These are phyloP conservation scores for Tenthredo amoena DNA, from an alignment of 2,888 invertebrate species.

Conservation along the genomic window DNA sequence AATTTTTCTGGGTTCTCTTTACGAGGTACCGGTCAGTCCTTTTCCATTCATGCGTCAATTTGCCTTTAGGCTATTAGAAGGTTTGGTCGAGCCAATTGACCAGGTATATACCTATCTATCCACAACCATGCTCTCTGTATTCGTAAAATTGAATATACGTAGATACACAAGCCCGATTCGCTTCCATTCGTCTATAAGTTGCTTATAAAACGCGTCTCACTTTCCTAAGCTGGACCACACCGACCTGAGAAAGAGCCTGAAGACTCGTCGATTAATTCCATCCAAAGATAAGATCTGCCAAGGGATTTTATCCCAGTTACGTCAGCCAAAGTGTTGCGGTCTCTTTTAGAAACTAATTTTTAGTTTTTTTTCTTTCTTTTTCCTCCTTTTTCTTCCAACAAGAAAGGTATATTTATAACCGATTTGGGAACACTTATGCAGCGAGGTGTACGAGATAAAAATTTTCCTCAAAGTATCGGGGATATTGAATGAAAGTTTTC, in stretches of 20 bases:
- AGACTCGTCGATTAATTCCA: slow-evolving; percentile 29
- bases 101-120: not conserved
- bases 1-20: slow-evolving; percentile 16
- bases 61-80: slow-evolving; percentile 38
- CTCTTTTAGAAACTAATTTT: not conserved
- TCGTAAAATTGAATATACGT: not conserved
- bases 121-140: not conserved
- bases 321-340: slow-evolving; percentile 25
- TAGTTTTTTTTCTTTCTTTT: not conserved
- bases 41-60: slow-evolving; percentile 48
- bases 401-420: not conserved
- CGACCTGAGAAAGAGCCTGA: slow-evolving; percentile 25
- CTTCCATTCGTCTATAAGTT: slow-evolving; percentile 16
- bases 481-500: not conserved
- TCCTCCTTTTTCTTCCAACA: not conserved
- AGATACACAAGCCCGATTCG: not conserved
- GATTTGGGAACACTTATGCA: not conserved
- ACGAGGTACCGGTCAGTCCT: slow-evolving; percentile 36
- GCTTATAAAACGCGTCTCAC: slow-evolving; percentile 34
- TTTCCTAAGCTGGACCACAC: slow-evolving; percentile 1
- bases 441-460: not conserved
- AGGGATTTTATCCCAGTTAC: slow-evolving; percentile 29
- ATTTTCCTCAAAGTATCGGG: not conserved
- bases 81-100: slow-evolving; percentile 45
- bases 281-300: slow-evolving; percentile 21